Evolutionary conservation across 2,113 vertebrate species (phyloP).

Genomic region (Halcyon malimbica): DNA sequence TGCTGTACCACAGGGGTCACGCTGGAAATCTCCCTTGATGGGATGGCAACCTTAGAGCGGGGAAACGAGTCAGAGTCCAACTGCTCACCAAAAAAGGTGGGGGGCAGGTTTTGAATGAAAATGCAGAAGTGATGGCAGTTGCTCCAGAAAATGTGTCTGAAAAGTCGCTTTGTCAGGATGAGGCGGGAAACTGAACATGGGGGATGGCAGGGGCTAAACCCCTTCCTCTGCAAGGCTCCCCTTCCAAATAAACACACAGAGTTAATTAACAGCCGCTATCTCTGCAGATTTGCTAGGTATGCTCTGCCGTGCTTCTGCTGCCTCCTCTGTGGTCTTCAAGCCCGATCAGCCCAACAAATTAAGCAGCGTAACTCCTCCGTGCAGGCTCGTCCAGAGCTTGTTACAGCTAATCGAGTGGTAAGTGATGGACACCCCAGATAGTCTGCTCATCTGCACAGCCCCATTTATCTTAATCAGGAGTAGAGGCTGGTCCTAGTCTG

Average conservation of each 20-base stretch:
- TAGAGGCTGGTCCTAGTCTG: background rate
- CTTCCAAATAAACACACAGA: conserved; percentile 46
- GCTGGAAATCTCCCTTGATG: background rate
- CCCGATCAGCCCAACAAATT: background rate
- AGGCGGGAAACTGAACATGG: accelerated
- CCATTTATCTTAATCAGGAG: conserved; percentile 53
- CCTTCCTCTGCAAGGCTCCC: background rate
- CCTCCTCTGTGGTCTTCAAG: conserved; percentile 62
- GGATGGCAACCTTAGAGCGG: accelerated
- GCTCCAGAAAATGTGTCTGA: background rate
- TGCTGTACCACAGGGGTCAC: background rate
- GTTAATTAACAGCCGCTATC: conserved; percentile 42
- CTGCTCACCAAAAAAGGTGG: accelerated
- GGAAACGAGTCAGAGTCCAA: background rate
- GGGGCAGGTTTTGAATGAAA: background rate
- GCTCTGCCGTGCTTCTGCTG: background rate
- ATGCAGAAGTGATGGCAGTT: background rate
- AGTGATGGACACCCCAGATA: conserved; percentile 27
- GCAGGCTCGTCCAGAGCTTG: background rate
- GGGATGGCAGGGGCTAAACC: background rate
- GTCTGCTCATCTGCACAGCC: background rate
- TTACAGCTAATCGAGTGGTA: conserved; percentile 34
- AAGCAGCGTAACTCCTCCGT: background rate
- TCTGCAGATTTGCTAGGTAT: conserved; percentile 10
- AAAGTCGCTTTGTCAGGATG: background rate